phyloP scores from a whole-genome alignment of 2,113 vertebrate species.

The Sclerurus mexicanus region DNA sequence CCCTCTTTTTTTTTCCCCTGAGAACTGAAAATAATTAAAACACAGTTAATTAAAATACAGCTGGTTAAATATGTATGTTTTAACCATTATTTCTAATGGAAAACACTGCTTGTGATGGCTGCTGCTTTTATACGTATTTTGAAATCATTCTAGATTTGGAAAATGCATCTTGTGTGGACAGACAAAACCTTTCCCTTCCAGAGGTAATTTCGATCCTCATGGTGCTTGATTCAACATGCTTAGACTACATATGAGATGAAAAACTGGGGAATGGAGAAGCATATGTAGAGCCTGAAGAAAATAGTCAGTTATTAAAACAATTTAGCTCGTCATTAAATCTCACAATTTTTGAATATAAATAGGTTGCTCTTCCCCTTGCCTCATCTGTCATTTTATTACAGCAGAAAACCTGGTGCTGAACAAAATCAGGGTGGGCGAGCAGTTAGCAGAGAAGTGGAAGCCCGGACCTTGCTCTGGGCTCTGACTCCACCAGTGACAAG shows the following conservation, averaged over 20 bases:
- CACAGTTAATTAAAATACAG: too few relatives aligned
- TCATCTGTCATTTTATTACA: background rate
- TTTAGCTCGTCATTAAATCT: slow-evolving; percentile 54
- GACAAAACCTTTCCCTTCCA: slow-evolving; percentile 21
- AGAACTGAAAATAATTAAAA: slow-evolving; percentile 3
- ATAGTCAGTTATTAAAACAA: slow-evolving; percentile 59
- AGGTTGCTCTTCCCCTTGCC: slow-evolving; percentile 3
- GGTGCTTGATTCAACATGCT: slow-evolving; percentile 53
- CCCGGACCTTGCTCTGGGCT: background rate
- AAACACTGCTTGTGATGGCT: background rate
- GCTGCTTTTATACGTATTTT: background rate
- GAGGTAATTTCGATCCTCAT: slow-evolving; percentile 28
- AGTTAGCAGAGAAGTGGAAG: background rate
- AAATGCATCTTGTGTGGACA: background rate
- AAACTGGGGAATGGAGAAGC: background rate
- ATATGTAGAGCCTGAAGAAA: slow-evolving; percentile 48
- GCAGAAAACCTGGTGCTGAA: background rate
- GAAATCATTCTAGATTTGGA: slow-evolving; percentile 1
- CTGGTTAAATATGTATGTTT: background rate
- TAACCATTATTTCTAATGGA: slow-evolving; percentile 22
- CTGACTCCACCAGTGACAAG: background rate
- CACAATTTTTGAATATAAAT: slow-evolving; percentile 28
- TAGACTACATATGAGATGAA: background rate
- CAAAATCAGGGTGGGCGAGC: background rate
- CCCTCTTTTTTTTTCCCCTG: background rate